phyloP scores from a whole-genome alignment of 1,140 invertebrate species.

The Ceratina calcarata region DNA sequence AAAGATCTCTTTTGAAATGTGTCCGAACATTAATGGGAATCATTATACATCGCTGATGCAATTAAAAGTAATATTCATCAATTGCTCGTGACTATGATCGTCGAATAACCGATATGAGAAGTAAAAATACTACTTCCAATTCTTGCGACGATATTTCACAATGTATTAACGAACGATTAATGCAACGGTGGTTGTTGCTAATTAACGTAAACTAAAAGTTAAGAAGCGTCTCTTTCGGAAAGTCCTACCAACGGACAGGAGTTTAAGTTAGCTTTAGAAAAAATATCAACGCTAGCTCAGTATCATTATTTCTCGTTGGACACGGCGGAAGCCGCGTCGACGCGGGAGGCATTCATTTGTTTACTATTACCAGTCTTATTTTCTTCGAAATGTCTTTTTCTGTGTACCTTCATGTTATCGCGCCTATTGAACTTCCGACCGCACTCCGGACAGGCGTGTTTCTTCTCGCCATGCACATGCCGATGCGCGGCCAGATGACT shows the following conservation, averaged over 20 bases:
- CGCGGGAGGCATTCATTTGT: conserved; percentile 54
- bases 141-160: neutral
- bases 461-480: conserved; percentile 79
- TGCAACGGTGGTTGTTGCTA: neutral
- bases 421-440: conserved; percentile 78
- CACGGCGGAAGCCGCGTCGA: conserved; percentile 5
- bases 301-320: conserved; percentile 59
- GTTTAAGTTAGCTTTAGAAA: conserved; percentile 26
- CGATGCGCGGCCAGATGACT: conserved; percentile 78
- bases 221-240: conserved; percentile 12
- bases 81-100: neutral
- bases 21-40: too few relatives aligned
- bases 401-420: conserved; percentile 80
- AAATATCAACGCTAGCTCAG: conserved; percentile 26
- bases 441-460: conserved; percentile 77
- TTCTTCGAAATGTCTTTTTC: conserved; percentile 74
- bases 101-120: neutral
- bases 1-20: too few relatives aligned
- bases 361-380: conserved; percentile 61
- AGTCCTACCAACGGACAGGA: neutral
- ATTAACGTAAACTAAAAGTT: conserved; percentile 15
- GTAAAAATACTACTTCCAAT: conserved; percentile 3
- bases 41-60: too few relatives aligned
- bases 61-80: conserved; percentile 9
- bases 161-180: neutral